Percentiles rank a stretch among this genome's conserved stretches.
Conservation (phyloP, 2,797 vertebrate species). For the Saxicola maurus region DNA sequence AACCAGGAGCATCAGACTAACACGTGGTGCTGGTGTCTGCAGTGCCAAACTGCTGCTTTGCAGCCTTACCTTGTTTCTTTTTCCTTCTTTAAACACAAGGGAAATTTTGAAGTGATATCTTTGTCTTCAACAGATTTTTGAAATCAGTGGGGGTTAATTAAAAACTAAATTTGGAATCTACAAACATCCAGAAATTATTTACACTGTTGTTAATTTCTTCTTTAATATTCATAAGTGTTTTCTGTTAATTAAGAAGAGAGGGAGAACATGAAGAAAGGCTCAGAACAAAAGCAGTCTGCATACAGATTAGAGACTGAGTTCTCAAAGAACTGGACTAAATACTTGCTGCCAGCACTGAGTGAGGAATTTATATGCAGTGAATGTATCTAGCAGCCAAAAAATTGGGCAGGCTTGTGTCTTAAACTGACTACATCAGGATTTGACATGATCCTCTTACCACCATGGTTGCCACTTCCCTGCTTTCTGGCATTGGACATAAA, state of each 20-base stretch:
- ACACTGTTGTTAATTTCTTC: slow-evolving; percentile 73
- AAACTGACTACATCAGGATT: not conserved
- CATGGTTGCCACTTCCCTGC: not conserved
- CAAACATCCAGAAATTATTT: slow-evolving; percentile 71
- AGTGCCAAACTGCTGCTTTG: not conserved
- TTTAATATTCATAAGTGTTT: slow-evolving; percentile 75
- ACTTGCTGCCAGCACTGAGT: not conserved
- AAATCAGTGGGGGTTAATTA: slow-evolving; percentile 72
- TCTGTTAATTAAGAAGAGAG: slow-evolving; percentile 75
- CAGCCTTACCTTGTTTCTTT: not conserved
- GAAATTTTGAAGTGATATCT: slow-evolving; percentile 26
- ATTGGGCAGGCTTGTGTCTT: not conserved
- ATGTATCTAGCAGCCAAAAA: not conserved
- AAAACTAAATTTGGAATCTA: slow-evolving; percentile 69
- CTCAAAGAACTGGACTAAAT: slow-evolving; percentile 22
- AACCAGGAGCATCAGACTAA: not conserved
- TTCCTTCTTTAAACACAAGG: not conserved
- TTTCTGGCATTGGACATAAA: not conserved
- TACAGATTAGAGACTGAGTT: slow-evolving; percentile 58
- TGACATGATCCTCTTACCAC: not conserved
- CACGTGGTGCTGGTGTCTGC: not conserved
- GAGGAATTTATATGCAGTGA: slow-evolving; percentile 26
- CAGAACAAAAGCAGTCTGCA: slow-evolving; percentile 54
- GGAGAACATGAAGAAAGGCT: slow-evolving; percentile 61
- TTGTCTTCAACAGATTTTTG: slow-evolving; percentile 28